Base-by-base conservation (phyloP, 2,888 invertebrate species). In the Sphaerophoria taeniata region DNA sequence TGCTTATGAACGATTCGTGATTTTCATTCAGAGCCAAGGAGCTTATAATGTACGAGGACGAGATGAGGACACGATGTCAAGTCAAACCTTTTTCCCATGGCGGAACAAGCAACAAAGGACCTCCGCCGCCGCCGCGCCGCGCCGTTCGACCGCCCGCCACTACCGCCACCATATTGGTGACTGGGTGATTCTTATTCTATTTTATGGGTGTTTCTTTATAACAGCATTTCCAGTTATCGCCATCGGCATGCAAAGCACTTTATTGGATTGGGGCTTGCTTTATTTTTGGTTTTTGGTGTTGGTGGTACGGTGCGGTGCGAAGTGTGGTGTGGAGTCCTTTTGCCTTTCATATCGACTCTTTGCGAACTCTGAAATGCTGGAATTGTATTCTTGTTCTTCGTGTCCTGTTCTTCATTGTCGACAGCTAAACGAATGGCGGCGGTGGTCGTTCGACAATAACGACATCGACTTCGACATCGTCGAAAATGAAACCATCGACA, bases 151-250 rank as follows among this genome's bases (percentile, higher is more conserved):
- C 24, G 24, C 24, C 24, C 24, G 24, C 24, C 58, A 36, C 39
- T 33, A 11, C 43, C 72, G 79, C 24, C 24, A 24, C 24, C 24
- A 24, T 24, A 24, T 24, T 24, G 2, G 67, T 43, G 65, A 71
- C 58, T 76, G 53, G 76, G 72, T 85, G 80, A 80, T 80, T 73
- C 80, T 76, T 85, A 85, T 85, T 77, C 72, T 72, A 76, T 81
- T 85, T 85, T 85, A 85, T 85, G 80, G 80, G 80, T 85, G 80
- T 81, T 81, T 85, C 80, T 81, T 85, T 80, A 85, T 80, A 73
- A 76, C 69, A 65, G 69, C 73, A 53, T 76, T 85, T 81, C 58
- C 72, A 76, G 85, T 81, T 85, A 77, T 81, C 80, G 85, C 63
- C 76, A 65, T 72, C 63, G 73, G 76, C 85, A 85, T 85, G 85